phyloP scores from a whole-genome alignment of 2,797 vertebrate genomes.

The Acrossocheilus wenchowensis region DNA sequence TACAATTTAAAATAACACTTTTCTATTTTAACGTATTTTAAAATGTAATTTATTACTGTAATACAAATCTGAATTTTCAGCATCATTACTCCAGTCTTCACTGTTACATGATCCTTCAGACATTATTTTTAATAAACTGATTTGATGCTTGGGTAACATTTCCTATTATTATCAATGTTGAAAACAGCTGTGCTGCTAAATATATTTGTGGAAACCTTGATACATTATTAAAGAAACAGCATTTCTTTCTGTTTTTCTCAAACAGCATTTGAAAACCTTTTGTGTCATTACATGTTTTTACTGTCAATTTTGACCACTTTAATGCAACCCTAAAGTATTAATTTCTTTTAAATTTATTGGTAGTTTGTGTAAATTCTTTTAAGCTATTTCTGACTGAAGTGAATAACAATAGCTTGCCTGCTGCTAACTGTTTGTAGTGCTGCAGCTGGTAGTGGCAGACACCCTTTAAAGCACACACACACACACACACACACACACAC shows the following conservation, averaged over 20 bases:
- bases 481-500: slow-evolving; percentile 14
- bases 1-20: neutral
- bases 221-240: neutral
- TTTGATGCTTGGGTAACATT: neutral
- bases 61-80: neutral
- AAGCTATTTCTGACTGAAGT: slow-evolving; percentile 1
- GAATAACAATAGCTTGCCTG: slow-evolving; percentile 34
- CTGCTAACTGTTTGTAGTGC: slow-evolving; percentile 16
- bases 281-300: too few relatives aligned
- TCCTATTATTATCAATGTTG: neutral
- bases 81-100: neutral
- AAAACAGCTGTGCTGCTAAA: neutral
- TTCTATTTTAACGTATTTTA: too few relatives aligned
- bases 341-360: neutral
- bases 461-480: slow-evolving; percentile 34
- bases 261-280: too few relatives aligned
- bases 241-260: too few relatives aligned
- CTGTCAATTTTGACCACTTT: neutral
- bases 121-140: neutral
- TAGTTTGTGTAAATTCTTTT: neutral
- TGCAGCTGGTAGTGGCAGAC: slow-evolving; percentile 51
- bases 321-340: neutral
- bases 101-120: neutral
- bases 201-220: neutral
- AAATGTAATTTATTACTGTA: too few relatives aligned